Evolutionary conservation across 2,797 vertebrate species (phyloP).

Genomic region (Prunella strophiata): DNA sequence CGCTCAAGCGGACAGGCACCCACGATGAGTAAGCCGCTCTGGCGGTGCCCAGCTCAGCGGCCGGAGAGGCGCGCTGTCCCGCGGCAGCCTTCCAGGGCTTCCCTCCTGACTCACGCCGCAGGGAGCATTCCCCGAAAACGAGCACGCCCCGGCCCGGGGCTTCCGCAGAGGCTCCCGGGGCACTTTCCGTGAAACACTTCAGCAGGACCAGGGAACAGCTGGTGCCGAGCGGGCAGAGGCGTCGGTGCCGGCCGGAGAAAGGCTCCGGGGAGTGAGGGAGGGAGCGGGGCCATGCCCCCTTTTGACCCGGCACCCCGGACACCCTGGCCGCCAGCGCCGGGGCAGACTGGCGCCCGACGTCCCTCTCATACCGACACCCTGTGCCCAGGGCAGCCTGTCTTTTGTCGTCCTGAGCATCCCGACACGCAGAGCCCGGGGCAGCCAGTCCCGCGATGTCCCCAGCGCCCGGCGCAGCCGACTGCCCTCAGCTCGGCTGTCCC

Average conservation of each 20-base stretch:
- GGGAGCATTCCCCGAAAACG: neutral
- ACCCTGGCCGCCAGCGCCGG: too few relatives aligned
- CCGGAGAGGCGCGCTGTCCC: neutral
- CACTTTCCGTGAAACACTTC: neutral
- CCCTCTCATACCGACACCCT: too few relatives aligned
- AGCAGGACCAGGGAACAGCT: neutral
- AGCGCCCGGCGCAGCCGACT: neutral
- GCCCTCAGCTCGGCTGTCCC: neutral
- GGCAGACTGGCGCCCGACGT: too few relatives aligned
- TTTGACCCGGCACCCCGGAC: neutral
- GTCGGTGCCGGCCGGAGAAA: neutral
- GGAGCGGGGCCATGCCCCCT: fast-evolving
- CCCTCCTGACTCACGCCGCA: neutral
- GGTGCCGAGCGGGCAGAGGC: neutral
- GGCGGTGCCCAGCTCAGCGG: neutral
- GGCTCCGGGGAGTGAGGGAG: neutral
- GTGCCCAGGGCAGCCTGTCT: neutral
- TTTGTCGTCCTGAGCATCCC: neutral
- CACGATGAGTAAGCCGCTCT: neutral
- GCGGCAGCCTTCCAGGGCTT: neutral
- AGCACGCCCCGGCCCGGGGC: neutral
- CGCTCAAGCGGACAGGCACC: neutral
- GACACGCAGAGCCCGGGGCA: neutral
- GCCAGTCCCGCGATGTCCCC: neutral
- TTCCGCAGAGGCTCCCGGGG: neutral